These are phyloP conservation scores for Corythornis leucogaster DNA, from an alignment of 2,797 vertebrate genomes.

Conservation along the genomic window DNA sequence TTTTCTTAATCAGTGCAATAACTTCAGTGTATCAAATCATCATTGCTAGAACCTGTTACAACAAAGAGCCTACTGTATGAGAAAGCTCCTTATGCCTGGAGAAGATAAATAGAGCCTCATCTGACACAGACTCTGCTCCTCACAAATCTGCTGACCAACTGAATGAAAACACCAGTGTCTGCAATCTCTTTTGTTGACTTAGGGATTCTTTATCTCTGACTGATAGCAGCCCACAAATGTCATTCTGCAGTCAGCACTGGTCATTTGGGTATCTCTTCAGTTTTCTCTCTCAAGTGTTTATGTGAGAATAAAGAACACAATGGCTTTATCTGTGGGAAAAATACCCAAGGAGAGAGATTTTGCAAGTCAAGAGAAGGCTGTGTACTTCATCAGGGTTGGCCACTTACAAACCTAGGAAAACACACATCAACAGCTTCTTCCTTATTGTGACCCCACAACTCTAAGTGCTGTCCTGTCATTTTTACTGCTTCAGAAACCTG, in stretches of 20 bases:
- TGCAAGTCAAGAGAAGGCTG: neutral
- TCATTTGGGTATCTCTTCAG: neutral
- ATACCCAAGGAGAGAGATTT: neutral
- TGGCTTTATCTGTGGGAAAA: neutral
- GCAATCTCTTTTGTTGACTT: neutral
- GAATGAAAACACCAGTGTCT: neutral
- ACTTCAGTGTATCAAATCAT: neutral
- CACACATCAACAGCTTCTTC: neutral
- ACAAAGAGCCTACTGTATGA: neutral
- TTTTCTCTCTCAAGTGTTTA: neutral
- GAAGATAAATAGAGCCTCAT: neutral
- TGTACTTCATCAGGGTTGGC: neutral
- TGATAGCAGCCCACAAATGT: neutral
- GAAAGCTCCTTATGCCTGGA: neutral
- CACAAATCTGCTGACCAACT: neutral
- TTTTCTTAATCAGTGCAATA: neutral
- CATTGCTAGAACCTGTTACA: accelerated
- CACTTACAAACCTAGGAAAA: neutral
- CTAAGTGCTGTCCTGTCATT: neutral
- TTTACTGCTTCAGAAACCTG: neutral
- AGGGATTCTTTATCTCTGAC: neutral
- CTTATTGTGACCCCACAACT: neutral
- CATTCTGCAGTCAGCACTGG: neutral
- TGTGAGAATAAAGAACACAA: slow-evolving; percentile 13
- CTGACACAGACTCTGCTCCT: neutral